Evolutionary conservation across 1,140 invertebrate genomes (phyloP).

Genomic region (Drosophila kikkawai): DNA sequence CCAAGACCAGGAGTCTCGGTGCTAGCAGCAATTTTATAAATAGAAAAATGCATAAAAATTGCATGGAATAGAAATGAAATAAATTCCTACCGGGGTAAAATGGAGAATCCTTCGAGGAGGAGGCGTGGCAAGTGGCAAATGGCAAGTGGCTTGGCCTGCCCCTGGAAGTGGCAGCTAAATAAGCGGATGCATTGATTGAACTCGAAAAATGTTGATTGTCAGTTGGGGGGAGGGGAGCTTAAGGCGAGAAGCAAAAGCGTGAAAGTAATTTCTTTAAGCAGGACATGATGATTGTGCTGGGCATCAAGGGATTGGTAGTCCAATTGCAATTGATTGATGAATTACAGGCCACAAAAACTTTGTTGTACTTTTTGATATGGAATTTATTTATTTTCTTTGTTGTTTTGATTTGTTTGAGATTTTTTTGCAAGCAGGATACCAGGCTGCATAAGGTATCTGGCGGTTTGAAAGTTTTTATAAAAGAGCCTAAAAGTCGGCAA

Average conservation of each 20-base stretch:
- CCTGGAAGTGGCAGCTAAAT: constrained; percentile 59
- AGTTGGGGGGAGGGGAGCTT: background rate
- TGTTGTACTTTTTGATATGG: too few species aligned
- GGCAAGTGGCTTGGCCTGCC: constrained; percentile 23
- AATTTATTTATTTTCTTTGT: background rate
- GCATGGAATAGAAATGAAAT: constrained; percentile 76
- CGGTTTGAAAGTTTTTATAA: background rate
- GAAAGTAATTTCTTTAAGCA: constrained; percentile 56
- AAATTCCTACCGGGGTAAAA: constrained; percentile 51
- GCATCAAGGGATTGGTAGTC: constrained; percentile 19
- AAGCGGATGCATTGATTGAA: constrained; percentile 71
- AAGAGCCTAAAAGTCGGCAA: background rate
- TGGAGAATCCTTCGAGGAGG: background rate
- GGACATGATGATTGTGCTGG: constrained; percentile 30
- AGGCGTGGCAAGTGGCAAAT: constrained; percentile 26
- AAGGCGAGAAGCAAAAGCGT: constrained; percentile 10
- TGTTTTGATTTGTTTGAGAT: background rate
- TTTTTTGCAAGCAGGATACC: background rate
- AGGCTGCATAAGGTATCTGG: background rate
- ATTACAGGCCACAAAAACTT: constrained; percentile 10
- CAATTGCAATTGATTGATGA: constrained; percentile 35
- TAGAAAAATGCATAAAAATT: constrained; percentile 61
- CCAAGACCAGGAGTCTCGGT: constrained; percentile 5
- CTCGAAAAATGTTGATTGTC: constrained; percentile 63
- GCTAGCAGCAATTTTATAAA: constrained; percentile 65